These are phyloP conservation scores for Brachypterus glaber DNA, from an alignment of 2,888 invertebrate species.

Conservation along the genomic window DNA sequence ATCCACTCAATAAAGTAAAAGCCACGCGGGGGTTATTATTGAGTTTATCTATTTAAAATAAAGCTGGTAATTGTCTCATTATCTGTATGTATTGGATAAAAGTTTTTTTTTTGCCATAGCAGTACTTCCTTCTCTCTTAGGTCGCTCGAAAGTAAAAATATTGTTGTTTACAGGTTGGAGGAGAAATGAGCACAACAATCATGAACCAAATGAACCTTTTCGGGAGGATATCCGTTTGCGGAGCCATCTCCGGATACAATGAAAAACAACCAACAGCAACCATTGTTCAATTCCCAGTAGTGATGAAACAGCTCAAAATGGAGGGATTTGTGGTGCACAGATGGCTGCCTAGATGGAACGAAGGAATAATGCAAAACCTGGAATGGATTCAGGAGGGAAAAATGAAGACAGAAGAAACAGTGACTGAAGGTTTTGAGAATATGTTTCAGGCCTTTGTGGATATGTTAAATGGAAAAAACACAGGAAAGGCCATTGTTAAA, in stretches of 20 bases:
- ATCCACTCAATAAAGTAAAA: too few species aligned
- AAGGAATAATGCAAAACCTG: slow-evolving; percentile 55
- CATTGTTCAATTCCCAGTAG: slow-evolving; percentile 12
- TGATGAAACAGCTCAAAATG: slow-evolving; percentile 23
- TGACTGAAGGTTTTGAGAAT: slow-evolving; percentile 53
- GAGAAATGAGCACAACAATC: slow-evolving; percentile 53
- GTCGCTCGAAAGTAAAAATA: too few species aligned
- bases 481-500: slow-evolving; percentile 30
- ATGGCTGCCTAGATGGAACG: slow-evolving; percentile 45
- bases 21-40: too few species aligned
- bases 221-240: slow-evolving; percentile 59
- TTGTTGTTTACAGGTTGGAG: slow-evolving; percentile 49
- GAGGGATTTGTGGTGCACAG: slow-evolving; percentile 26
- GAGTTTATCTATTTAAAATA: too few species aligned
- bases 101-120: too few species aligned
- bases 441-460: slow-evolving; percentile 26
- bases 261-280: slow-evolving; percentile 27
- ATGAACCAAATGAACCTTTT: slow-evolving; percentile 52
- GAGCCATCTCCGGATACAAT: slow-evolving; percentile 58
- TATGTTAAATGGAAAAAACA: slow-evolving; percentile 27
- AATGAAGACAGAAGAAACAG: slow-evolving; percentile 57
- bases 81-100: slow-evolving; percentile 4
- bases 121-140: too few species aligned
- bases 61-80: too few species aligned
- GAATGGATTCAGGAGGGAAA: slow-evolving; percentile 60